Evolutionary conservation across 2,888 invertebrate species (phyloP), one percentile per base, ranked within the genome.

Genomic region (Agrenia bidenticulata): DNA sequence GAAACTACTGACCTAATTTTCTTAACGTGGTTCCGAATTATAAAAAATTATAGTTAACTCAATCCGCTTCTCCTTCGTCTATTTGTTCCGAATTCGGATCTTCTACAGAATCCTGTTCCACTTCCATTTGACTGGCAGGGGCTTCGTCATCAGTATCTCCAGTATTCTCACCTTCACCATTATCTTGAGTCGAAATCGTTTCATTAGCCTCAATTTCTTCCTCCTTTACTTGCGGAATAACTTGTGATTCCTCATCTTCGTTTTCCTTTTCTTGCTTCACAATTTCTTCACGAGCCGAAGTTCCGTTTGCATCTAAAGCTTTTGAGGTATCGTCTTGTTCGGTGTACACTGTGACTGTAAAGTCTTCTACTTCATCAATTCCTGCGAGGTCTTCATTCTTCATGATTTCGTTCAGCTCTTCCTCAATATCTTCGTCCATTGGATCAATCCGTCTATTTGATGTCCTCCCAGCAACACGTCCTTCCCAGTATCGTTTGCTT

Each of bases 401-500:
- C 88, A 79, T 76, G 26, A 89, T 86, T 68, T 85, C 83, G 69
- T 82, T 82, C 19, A 89, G 79, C 77, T 89, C 88, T 5, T 85
- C 84, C 77, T 86, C 84, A 0, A 89, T 82, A 75, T 85, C 84
- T 66, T 83, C 81, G 50, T 76, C 76, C 71, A 72, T 69, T 4
- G 69, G 73, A 63, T 76, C 74, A 13, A 42, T 62, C 49, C 65
- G 49, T 55, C 66, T 56, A 42, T 51, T 54, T 11, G 61, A 63
- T 45, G 60, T 57, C n/a, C 69, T 69, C 9, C 71, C 67, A 61
- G 73, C 75, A 4, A 72, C 62, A 4, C 69, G 67, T 32, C 70
- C 60, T 45, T 76, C 76, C 72, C 69, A 74, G 45, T 76, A 76
- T 11, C 73, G 61, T 50, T 74, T 68, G 45, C 75, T 73, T 54